Evolutionary conservation across 2,888 invertebrate species (phyloP).

Genomic region (Brenthis daphne): DNA sequence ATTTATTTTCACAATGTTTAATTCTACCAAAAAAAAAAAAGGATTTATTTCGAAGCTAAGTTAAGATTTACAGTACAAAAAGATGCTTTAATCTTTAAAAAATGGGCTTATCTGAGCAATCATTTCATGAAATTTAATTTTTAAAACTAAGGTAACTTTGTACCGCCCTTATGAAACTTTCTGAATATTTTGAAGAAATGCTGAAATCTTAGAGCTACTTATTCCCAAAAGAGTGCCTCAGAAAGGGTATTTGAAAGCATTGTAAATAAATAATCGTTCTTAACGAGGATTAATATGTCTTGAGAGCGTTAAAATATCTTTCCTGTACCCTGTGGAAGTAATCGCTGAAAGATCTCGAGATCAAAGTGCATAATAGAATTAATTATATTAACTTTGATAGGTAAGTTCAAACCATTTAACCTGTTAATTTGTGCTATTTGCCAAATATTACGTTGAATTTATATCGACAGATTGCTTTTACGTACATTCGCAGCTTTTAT

Average conservation of each 20-base stretch:
- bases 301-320: slow-evolving; percentile 61
- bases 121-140: slow-evolving; percentile 13
- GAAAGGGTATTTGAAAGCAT: slow-evolving; percentile 41
- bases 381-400: slow-evolving; percentile 41
- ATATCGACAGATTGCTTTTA: no score
- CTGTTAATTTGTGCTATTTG: no score
- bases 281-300: slow-evolving; percentile 70
- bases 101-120: neutral
- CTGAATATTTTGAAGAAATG: slow-evolving; percentile 30
- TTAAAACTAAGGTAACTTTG: slow-evolving; percentile 7
- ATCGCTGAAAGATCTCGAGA: slow-evolving; percentile 42
- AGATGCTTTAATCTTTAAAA: neutral
- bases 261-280: slow-evolving; percentile 71
- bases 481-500: no score
- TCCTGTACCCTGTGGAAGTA: slow-evolving; percentile 41
- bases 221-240: slow-evolving; percentile 27
- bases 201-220: slow-evolving; percentile 16
- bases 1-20: neutral
- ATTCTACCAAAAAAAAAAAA: neutral
- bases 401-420: slow-evolving; percentile 1
- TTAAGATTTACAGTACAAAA: neutral
- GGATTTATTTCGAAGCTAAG: neutral
- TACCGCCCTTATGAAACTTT: slow-evolving; percentile 7
- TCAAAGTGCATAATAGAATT: slow-evolving; percentile 47
- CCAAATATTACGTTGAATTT: no score